Conservation (phyloP, 2,888 invertebrate genomes). For the Cephus pygmeus region DNA sequence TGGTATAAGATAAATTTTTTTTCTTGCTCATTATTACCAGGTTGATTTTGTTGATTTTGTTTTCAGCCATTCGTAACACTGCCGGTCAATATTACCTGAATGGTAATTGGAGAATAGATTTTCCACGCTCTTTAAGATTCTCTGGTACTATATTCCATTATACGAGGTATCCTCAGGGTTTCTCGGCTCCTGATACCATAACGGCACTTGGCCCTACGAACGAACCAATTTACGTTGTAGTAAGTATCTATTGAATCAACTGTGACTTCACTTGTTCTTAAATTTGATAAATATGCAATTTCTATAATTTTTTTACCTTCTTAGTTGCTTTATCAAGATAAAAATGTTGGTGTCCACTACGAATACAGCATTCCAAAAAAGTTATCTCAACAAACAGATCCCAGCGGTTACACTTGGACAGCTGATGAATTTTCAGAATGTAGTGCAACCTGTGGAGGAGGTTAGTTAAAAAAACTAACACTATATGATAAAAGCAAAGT, state of each 20-base stretch:
- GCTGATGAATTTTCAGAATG: constrained; percentile 83
- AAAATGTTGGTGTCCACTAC: constrained; percentile 86
- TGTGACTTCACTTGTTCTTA: not conserved
- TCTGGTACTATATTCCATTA: constrained; percentile 91
- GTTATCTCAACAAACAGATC: constrained; percentile 73
- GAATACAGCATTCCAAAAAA: constrained; percentile 89
- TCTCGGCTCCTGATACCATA: constrained; percentile 86
- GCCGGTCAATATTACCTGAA: constrained; percentile 90
- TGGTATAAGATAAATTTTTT: not conserved
- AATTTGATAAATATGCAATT: not conserved
- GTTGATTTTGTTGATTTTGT: constrained; percentile 16
- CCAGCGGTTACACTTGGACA: constrained; percentile 87
- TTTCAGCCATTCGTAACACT: constrained; percentile 84
- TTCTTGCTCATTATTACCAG: not conserved
- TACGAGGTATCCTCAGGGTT: constrained; percentile 83
- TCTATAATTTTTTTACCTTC: not conserved
- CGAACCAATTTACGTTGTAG: constrained; percentile 89
- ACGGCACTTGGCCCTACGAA: constrained; percentile 87
- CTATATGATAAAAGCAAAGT: constrained; percentile 1
- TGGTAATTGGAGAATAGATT: constrained; percentile 94
- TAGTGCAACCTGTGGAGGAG: constrained; percentile 90
- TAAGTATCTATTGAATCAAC: constrained; percentile 63
- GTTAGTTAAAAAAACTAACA: constrained; percentile 64
- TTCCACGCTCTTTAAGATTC: constrained; percentile 82
- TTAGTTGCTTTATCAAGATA: constrained; percentile 84